Base-by-base conservation (phyloP, 2,888 invertebrate species). In the Podabrus alpinus region DNA sequence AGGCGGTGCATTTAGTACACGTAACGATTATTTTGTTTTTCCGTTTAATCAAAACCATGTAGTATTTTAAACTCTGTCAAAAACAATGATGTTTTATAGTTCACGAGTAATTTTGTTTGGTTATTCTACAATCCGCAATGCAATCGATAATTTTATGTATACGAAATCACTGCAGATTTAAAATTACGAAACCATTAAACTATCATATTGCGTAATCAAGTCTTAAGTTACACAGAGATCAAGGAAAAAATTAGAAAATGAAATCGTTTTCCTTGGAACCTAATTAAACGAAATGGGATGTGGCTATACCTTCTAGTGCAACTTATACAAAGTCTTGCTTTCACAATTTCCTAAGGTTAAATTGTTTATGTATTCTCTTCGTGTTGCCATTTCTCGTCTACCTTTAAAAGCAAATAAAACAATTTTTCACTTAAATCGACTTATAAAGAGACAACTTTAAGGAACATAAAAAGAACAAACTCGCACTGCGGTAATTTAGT, bases 311-410 rank as follows among this genome's bases (percentile, higher is more conserved):
- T 45, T n/a, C 45, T n/a, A 16, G 64, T 21, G 29, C 25, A 68
- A 45, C 64, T 74, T 74, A 60, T 68, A 68, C 66, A 29, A 66
- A 29, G 68, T 74, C 68, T 64, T 68, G 61, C 74, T 74, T 74
- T 74, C 74, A 71, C 62, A 70, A 62, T 25, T 74, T 69, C 69
- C 69, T 70, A 61, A 45, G 69, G 69, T 69, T 70, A 25, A 69
- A 74, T 70, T 71, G 74, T 68, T 74, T 74, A 71, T 70, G 68
- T 74, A 74, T 74, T 74, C 71, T 59, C 62, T 64, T 74, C 60
- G 15, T 66, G 74, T 74, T 16, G 64, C 15, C 68, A 61, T 71
- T 61, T 29, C n/a, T 62, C 29, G 25, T 74, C 64, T 71, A 74
- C 69, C 66, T 74, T 66, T 70, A 67, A 67, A 71, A 68, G 70